Evolutionary conservation across 2,113 vertebrate species (phyloP), one percentile per base, ranked within the genome.

Genomic region (Ondatra zibethicus): DNA sequence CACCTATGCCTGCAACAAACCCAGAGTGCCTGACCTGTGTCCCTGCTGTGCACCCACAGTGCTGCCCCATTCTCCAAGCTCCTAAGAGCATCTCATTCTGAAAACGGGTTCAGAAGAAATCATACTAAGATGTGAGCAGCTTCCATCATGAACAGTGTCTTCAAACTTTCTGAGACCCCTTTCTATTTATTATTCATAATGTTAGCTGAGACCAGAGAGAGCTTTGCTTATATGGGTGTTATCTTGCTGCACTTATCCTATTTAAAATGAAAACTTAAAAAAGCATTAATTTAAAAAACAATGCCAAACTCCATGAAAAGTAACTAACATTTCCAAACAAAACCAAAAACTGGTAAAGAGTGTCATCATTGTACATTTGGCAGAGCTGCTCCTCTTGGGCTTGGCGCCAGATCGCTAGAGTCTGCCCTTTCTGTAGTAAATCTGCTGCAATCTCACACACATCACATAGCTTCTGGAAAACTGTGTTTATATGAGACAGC

Each of bases 221-320:
- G 1, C 19, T 50, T 66, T 75, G 25, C 6, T 85, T 63, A 19
- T 58, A 19, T 66, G 84, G 29, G 11, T 68, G 75, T 31, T 31
- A 5, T 52, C 23, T 77, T 16, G 73, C 13, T 72, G 5, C 65
- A 55, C 88, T 94, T 68, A 55, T 27, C 29, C 17, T 47, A 73
- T 82, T 92, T 95, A 73, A 91, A 96, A 80, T 82, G 39, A 95
- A 94, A 93, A 19, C 42, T 68, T 8, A 29, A 29, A 92, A 92
- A 96, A 91, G 58, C 68, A 77, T 94, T 78, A n/a, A 81, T 52
- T 58, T 14, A 58, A 82, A 58, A 58, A 58, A 58, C 58, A 58
- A 58, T n/a, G 50, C 8, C 50, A 52, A 81, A 33, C 7, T 96
- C 86, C 82, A 68, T 93, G 77, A 52, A 93, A 91, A 52, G 39